Percentiles rank a stretch among this genome's conserved stretches.
phyloP scores from a whole-genome alignment of 2,797 vertebrate species.

The Cuniculus paca region DNA sequence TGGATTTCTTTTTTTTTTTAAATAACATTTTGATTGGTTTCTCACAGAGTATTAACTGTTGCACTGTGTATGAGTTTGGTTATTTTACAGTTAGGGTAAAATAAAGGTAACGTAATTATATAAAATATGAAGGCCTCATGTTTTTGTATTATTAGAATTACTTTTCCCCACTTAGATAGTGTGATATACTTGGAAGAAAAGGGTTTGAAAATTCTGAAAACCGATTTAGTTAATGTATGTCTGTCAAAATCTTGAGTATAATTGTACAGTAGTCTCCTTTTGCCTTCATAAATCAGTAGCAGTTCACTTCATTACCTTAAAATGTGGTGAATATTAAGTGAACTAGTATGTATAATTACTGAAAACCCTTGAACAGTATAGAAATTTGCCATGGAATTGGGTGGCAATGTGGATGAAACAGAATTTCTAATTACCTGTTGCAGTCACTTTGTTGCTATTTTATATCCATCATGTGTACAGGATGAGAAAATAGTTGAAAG shows the following conservation, averaged over 20 bases:
- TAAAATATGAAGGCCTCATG: background rate
- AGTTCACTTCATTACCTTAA: constrained; percentile 28
- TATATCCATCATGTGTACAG: background rate
- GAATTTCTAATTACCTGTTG: background rate
- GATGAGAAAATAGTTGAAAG: background rate
- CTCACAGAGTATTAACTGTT: constrained; percentile 30
- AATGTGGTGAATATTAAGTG: background rate
- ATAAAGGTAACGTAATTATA: constrained; percentile 24
- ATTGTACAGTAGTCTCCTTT: background rate
- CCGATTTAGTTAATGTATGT: background rate
- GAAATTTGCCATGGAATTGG: background rate
- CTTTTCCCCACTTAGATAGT: background rate
- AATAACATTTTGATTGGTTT: constrained; percentile 47
- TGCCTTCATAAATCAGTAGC: background rate
- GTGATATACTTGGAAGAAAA: background rate
- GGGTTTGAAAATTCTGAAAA: constrained; percentile 28
- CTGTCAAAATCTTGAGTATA: background rate
- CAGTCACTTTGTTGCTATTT: background rate
- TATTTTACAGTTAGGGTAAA: constrained; percentile 17
- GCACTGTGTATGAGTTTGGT: background rate
- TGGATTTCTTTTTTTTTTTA: background rate
- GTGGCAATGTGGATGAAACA: background rate
- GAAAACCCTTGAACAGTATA: background rate
- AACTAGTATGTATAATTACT: background rate
- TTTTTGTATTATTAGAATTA: background rate